These are phyloP conservation scores for Diploscapter pachys DNA, from an alignment of 1,140 invertebrate genomes.

Conservation along the genomic window DNA sequence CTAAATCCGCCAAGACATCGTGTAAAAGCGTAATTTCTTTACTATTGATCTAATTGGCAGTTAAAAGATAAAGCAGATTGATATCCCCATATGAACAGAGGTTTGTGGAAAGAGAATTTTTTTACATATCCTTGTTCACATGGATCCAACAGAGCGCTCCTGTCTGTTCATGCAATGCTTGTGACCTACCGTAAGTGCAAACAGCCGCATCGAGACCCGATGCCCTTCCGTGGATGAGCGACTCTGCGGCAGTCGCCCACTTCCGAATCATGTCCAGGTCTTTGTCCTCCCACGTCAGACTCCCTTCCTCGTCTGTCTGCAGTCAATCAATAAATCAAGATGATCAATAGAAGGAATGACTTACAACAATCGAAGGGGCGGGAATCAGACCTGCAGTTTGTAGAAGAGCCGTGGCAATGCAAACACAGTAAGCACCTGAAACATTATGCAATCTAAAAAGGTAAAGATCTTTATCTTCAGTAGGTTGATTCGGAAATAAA, in stretches of 20 bases:
- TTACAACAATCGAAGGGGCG: slow-evolving; percentile 48
- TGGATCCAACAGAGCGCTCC: too few relatives aligned
- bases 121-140: too few relatives aligned
- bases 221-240: slow-evolving; percentile 57
- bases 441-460: not conserved
- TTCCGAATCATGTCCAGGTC: slow-evolving; percentile 58
- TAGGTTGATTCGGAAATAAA: too few relatives aligned
- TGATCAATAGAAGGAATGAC: not conserved
- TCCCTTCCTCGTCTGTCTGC: slow-evolving; percentile 52
- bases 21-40: too few relatives aligned
- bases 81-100: too few relatives aligned
- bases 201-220: slow-evolving; percentile 58
- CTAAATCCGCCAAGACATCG: too few relatives aligned
- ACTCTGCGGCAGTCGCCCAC: slow-evolving; percentile 58
- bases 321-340: slow-evolving; percentile 13
- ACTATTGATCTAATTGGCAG: too few relatives aligned
- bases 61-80: too few relatives aligned
- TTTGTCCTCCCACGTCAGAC: slow-evolving; percentile 56
- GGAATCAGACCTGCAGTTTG: slow-evolving; percentile 59
- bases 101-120: too few relatives aligned
- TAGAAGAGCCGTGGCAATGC: slow-evolving; percentile 55
- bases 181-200: slow-evolving; percentile 55
- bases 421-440: slow-evolving; percentile 58
- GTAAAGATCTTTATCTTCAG: too few relatives aligned
- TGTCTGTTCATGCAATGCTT: not conserved